Conservation (phyloP, 2,888 invertebrate genomes). For the Aleiodes alternator region DNA sequence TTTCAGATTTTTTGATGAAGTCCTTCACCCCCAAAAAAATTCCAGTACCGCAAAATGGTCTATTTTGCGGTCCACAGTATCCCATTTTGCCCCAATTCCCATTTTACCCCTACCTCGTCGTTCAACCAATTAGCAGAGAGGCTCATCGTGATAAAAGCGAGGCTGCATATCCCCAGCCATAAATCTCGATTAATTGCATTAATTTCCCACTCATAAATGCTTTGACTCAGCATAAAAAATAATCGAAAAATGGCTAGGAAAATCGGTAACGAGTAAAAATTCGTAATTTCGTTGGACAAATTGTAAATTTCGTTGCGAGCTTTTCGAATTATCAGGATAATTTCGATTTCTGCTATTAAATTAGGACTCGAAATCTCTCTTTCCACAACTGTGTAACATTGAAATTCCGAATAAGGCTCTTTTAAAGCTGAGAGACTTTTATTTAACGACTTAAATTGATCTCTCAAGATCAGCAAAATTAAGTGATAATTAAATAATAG, state of each 20-base stretch:
- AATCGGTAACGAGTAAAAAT: slow-evolving; percentile 4
- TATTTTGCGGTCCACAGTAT: no score
- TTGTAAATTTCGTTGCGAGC: background rate
- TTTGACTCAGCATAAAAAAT: background rate
- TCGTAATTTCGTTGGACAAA: background rate
- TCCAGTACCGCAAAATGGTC: no score
- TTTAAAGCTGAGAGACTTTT: background rate
- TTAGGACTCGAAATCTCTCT: background rate
- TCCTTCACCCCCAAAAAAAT: no score
- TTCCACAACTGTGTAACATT: background rate
- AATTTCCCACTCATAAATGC: no score
- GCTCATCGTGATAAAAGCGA: background rate
- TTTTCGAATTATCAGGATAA: background rate
- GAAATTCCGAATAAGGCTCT: background rate
- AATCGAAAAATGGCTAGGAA: background rate
- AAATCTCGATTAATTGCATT: background rate
- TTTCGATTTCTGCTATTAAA: background rate
- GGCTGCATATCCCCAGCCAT: background rate
- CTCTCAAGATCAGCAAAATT: background rate
- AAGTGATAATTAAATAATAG: background rate
- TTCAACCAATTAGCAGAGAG: background rate
- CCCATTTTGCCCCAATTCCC: no score
- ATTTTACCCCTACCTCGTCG: background rate
- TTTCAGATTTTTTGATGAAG: no score
- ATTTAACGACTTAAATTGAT: background rate